A percentile compares a stretch with the other conserved stretches of the same genome.
Evolutionary conservation across 1,140 invertebrate species (phyloP).

Genomic region (Drosophila albomicans): DNA sequence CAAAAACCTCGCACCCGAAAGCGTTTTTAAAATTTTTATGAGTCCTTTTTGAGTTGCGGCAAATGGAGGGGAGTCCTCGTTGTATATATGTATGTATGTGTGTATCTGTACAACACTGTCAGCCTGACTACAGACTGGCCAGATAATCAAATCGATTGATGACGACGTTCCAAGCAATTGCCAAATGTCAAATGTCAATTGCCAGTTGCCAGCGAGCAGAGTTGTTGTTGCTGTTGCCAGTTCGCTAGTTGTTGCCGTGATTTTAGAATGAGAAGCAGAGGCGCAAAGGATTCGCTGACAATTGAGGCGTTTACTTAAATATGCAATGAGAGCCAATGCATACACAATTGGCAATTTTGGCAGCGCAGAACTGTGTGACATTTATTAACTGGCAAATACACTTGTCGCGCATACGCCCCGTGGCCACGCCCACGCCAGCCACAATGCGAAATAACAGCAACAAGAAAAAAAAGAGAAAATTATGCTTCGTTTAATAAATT

Average conservation of each 20-base stretch:
- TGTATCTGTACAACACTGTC: slow-evolving; percentile 26
- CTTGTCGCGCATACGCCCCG: slow-evolving; percentile 61
- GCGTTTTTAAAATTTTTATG: slow-evolving; percentile 74
- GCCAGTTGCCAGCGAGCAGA: slow-evolving; percentile 28
- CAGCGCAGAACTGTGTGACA: slow-evolving; percentile 49
- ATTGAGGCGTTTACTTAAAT: slow-evolving; percentile 51
- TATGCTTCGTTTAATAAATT: slow-evolving; percentile 79
- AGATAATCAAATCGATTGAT: slow-evolving; percentile 62
- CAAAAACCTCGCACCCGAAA: neutral
- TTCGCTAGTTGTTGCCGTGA: neutral
- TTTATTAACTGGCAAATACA: slow-evolving; percentile 76
- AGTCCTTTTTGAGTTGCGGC: slow-evolving; percentile 29
- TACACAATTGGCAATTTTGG: slow-evolving; percentile 21
- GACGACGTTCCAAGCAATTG: slow-evolving; percentile 53
- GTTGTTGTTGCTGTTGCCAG: slow-evolving; percentile 15
- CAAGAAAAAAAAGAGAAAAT: slow-evolving; percentile 9
- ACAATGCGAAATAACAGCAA: neutral
- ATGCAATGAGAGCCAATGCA: slow-evolving; percentile 50
- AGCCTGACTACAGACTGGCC: neutral
- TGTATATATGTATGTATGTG: too few species aligned
- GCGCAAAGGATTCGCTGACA: slow-evolving; percentile 43
- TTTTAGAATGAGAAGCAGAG: neutral
- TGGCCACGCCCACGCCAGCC: slow-evolving; percentile 44
- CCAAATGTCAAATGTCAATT: slow-evolving; percentile 37
- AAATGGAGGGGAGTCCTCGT: neutral